Evolutionary conservation across 2,888 invertebrate genomes (phyloP), one percentile per base, ranked within the genome.

Genomic region (Rutpela maculata): DNA sequence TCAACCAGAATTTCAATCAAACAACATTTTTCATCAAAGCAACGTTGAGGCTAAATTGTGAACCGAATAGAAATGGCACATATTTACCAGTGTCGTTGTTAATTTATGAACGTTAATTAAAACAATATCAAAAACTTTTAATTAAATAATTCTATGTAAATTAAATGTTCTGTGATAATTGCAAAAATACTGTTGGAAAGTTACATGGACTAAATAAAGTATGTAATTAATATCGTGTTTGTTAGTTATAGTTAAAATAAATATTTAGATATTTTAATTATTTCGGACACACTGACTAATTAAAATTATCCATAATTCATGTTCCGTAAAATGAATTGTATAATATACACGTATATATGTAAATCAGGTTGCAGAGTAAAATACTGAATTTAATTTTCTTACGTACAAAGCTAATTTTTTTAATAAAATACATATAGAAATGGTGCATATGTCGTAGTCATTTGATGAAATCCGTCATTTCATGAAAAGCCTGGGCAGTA

Each of bases 141-240:
- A 65, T 65, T 65, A 19, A 65, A 43, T 65, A 43, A 65, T 65
- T 65, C 31, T 15, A 17, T 17, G 65, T 65, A 65, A 43, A 65
- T 38, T 50, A 7, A 50, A 50, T 50, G 1, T 50, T 7, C n/a
- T 50, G 5, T n/a, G 50, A 50, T 50, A n/a, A n/a, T 35, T 50
- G 15, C 0, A n/a, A 2, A n/a, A 50, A n/a, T 50, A n/a, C 15
- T 3, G 50, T 50, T n/a, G 6, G 6, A 50, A n/a, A 50, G 50
- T 50, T 50, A 50, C 50, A 50, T 15, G n/a, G 6, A 50, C n/a
- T n/a, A n/a, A 15, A n/a, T n/a, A 50, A 50, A 50, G 6, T 50
- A 15, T 43, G 12, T 43, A 50, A 50, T 50, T 50, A 50, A 50
- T 50, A 43, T 43, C 12, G 18, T 18, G 65, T 65, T 17, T 65